Evolutionary conservation across 2,113 vertebrate species (phyloP), one percentile per base, ranked within the genome.

Genomic region (Cynocephalus volans): DNA sequence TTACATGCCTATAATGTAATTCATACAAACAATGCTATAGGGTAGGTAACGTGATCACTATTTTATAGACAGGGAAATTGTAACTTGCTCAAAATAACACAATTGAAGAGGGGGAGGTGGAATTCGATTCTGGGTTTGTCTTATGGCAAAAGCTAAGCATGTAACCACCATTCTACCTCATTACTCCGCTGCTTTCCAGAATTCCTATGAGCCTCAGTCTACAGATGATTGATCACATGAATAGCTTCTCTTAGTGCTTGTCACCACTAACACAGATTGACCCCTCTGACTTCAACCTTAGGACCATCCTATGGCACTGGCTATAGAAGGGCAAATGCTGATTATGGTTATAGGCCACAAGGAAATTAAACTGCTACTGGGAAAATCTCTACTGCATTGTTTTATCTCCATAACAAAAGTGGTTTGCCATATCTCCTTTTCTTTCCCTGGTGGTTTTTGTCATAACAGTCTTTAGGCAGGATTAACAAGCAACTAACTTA

Each of bases 401-500:
- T 86, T 86, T 91, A 79, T 94, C 67, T 65, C 58, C 33, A 41
- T 7, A 65, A 52, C 26, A 54, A 31, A 94, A 89, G 33, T 86
- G 62, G 14, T 80, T 52, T 76, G 6, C n/a, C 24, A 31, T 88
- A 1, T 19, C 41, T 62, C 36, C 28, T 64, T 90, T 93, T 28
- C 48, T 93, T 82, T 77, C 23, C 26, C 72, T 93, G 23, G 11
- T 76, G 28, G 23, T 81, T 3, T 3, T 11, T 88, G 18, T 54
- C 28, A n/a, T 64, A 93, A 41, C 33, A 88, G 45, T 89, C 48
- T 97, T 96, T 85, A 86, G 33, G 70, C 64, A 95, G 9, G 64
- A 92, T 97, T 97, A 96, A 84, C 89, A 89, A 96, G 69, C 96
- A 95, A 95, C 90, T 87, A 83, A 95, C n/a, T 54, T 93, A 81